phyloP scores from a whole-genome alignment of 2,888 invertebrate species.

The Flexamia atlantica region DNA sequence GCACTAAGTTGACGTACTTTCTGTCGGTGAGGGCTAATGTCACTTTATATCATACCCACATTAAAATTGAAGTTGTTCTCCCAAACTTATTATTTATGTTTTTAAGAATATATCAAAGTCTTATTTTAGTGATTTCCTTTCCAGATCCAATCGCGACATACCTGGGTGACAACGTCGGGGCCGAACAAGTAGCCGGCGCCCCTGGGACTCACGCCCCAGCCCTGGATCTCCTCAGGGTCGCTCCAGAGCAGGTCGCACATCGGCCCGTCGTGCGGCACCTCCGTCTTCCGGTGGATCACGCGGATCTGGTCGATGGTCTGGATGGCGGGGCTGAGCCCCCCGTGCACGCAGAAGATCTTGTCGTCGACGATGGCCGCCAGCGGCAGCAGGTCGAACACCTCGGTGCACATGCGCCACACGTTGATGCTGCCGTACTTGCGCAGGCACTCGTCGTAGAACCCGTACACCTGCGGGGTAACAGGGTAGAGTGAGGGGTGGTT shows the following conservation, averaged over 20 bases:
- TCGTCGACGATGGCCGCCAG: conserved; percentile 98
- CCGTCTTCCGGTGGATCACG: conserved; percentile 98
- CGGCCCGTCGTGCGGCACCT: conserved; percentile 97
- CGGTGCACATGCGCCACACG: conserved; percentile 99
- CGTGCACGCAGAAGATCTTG: conserved; percentile 98
- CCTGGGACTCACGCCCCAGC: conserved; percentile 98
- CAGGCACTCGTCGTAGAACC: conserved; percentile 99
- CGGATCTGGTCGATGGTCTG: conserved; percentile 99
- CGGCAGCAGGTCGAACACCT: conserved; percentile 98
- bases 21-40: too few relatives aligned
- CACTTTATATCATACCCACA: too few relatives aligned
- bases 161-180: conserved; percentile 89
- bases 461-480: conserved; percentile 98
- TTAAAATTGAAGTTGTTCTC: too few relatives aligned
- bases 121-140: too few relatives aligned
- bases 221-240: conserved; percentile 98
- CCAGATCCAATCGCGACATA: background rate
- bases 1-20: too few relatives aligned
- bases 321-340: conserved; percentile 98
- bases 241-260: conserved; percentile 99
- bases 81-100: too few relatives aligned
- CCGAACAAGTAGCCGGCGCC: conserved; percentile 99
- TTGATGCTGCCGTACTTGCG: conserved; percentile 99
- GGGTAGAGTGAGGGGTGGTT: too few relatives aligned
- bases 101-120: too few relatives aligned